These are phyloP conservation scores for Syrista parreyssii DNA, from an alignment of 2,888 invertebrate species.

Conservation along the genomic window DNA sequence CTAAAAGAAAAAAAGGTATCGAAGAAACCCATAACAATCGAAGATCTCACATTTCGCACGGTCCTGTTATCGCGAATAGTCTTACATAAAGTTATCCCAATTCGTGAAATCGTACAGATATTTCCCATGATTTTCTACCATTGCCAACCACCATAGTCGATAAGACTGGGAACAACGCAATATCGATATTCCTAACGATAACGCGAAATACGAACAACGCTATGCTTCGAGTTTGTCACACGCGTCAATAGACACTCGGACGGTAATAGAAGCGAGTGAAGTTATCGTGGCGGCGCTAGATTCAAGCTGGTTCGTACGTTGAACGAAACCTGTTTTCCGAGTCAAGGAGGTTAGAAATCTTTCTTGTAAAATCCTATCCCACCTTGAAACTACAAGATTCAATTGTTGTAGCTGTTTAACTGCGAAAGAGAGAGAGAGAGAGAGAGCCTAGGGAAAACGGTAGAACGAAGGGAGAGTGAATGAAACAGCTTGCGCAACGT, in stretches of 20 bases:
- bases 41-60: not conserved
- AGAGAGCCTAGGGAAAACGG: not conserved
- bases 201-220: constrained; percentile 34
- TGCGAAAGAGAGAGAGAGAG: constrained; percentile 11
- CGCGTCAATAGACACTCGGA: constrained; percentile 44
- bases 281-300: constrained; percentile 33
- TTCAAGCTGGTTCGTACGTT: constrained; percentile 37
- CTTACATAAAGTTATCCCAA: not conserved
- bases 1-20: not conserved
- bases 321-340: constrained; percentile 44
- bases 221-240: constrained; percentile 45
- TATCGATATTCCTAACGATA: not conserved
- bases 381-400: not conserved
- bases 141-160: not conserved
- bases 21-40: not conserved
- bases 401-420: not conserved
- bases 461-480: constrained; percentile 19
- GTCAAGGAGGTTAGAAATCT: not conserved
- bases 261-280: constrained; percentile 21
- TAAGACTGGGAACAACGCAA: not conserved
- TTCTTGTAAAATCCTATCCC: not conserved
- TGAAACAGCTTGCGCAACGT: constrained; percentile 50
- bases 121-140: not conserved
- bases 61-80: not conserved
- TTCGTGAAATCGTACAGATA: not conserved